Conservation (phyloP, 1,140 invertebrate species). For the Muscidifurax raptorellus region DNA sequence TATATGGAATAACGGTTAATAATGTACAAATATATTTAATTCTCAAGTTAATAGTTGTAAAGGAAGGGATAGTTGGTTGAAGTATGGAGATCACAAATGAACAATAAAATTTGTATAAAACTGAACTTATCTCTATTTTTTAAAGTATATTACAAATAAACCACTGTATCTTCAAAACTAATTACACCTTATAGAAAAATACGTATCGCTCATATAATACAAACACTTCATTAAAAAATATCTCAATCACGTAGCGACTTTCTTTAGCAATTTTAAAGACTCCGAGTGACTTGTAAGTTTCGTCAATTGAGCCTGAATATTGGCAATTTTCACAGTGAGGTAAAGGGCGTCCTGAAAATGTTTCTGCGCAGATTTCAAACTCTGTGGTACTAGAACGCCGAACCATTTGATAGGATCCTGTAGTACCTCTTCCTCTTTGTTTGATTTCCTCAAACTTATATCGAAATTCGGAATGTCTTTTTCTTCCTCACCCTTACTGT, state of each 20-base stretch:
- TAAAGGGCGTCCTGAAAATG: constrained; percentile 81
- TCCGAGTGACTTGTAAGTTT: constrained; percentile 58
- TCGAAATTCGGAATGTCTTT: constrained; percentile 69
- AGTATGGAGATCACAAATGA: background rate
- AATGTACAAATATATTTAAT: constrained; percentile 10
- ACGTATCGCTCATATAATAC: background rate
- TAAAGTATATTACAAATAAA: background rate
- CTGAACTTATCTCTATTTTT: background rate
- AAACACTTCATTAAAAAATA: background rate
- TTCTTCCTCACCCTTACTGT: constrained; percentile 49
- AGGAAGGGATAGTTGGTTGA: background rate
- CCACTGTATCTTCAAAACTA: background rate
- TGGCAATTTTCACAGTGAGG: constrained; percentile 79
- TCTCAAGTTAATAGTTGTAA: background rate
- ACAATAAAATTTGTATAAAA: constrained; percentile 17
- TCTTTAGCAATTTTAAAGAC: constrained; percentile 56
- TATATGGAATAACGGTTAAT: background rate
- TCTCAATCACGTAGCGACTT: background rate
- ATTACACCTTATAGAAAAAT: background rate
- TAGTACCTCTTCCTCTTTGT: constrained; percentile 66
- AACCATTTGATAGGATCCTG: constrained; percentile 85
- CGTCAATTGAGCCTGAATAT: constrained; percentile 78
- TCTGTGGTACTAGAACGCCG: constrained; percentile 84
- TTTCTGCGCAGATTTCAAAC: constrained; percentile 81
- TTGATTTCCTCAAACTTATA: constrained; percentile 67